Conservation (phyloP, 2,113 vertebrate genomes). For the Macrotis lagotis region DNA sequence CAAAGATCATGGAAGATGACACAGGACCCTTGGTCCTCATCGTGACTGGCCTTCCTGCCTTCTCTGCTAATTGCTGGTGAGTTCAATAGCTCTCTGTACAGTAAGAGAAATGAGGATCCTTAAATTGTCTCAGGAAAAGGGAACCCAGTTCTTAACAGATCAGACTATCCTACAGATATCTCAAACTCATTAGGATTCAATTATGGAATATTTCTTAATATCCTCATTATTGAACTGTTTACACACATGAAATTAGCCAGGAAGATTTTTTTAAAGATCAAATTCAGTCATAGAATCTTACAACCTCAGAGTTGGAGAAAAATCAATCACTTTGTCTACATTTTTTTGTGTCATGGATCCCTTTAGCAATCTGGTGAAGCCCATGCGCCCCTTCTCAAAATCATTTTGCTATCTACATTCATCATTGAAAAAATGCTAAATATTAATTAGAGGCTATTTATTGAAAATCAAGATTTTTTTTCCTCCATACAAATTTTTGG, state of each 20-base stretch:
- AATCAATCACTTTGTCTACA: not conserved
- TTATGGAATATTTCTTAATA: not conserved
- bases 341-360: not conserved
- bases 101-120: not conserved
- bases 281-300: not conserved
- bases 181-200: not conserved
- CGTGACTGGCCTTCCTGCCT: not conserved
- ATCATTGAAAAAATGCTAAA: not conserved
- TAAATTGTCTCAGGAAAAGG: not conserved
- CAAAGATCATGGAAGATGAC: not conserved
- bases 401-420: not conserved
- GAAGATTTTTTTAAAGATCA: not conserved
- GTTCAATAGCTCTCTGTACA: not conserved
- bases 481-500: not conserved
- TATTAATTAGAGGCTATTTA: not conserved
- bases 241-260: not conserved
- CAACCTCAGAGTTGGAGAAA: not conserved
- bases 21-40: not conserved
- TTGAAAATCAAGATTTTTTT: not conserved
- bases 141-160: not conserved
- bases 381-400: not conserved
- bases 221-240: not conserved
- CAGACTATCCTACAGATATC: not conserved
- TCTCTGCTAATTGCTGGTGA: not conserved
- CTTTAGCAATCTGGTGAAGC: not conserved